A percentile compares a stretch with the other conserved stretches of the same genome.
These are phyloP conservation scores for Micrastur ruficollis DNA, from an alignment of 2,797 vertebrate genomes.

Conservation along the genomic window DNA sequence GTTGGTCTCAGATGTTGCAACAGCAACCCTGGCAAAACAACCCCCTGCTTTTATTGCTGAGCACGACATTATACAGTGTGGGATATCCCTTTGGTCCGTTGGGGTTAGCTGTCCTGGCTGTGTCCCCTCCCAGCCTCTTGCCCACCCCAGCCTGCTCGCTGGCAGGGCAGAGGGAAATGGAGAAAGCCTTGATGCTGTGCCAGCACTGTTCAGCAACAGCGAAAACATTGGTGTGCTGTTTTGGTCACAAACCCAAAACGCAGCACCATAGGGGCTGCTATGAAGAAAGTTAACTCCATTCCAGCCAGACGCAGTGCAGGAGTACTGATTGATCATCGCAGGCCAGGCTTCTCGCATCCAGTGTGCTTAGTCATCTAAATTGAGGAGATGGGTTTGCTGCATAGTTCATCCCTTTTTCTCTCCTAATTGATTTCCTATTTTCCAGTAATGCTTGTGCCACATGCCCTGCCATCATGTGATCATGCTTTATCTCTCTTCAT, in stretches of 20 bases:
- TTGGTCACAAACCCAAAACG: background rate
- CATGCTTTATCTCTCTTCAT: background rate
- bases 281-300: background rate
- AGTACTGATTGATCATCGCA: background rate
- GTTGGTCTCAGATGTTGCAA: background rate
- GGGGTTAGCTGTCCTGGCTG: background rate
- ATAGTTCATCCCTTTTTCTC: background rate
- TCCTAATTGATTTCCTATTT: background rate
- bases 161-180: background rate
- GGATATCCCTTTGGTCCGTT: background rate
- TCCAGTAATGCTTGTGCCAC: background rate
- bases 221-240: background rate
- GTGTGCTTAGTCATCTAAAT: background rate
- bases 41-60: background rate
- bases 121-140: background rate
- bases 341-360: background rate
- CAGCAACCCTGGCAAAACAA: background rate
- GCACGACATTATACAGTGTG: background rate
- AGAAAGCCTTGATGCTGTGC: background rate
- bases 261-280: background rate
- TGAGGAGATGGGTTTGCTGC: background rate
- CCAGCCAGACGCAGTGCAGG: background rate
- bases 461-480: background rate
- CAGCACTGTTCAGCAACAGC: background rate
- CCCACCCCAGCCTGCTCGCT: background rate